Evolutionary conservation across 2,113 vertebrate species (phyloP).

Genomic region (Noctilio leporinus): DNA sequence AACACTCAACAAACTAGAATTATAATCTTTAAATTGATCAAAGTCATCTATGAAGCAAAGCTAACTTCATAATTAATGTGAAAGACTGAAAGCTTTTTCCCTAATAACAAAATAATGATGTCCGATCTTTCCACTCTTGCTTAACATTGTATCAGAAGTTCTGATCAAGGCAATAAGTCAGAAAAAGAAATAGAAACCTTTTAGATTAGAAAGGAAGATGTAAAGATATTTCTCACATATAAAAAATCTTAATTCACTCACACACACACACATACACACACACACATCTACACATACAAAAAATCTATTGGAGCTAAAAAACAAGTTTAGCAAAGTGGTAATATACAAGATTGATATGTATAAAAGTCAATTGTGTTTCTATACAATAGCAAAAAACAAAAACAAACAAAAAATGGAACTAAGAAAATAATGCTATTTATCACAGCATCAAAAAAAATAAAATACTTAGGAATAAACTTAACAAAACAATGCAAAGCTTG

Average conservation of each 20-base stretch:
- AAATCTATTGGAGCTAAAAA: background rate
- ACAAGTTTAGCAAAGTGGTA: background rate
- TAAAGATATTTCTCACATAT: background rate
- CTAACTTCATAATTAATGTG: background rate
- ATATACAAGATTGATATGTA: background rate
- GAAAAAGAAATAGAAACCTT: background rate
- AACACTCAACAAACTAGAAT: background rate
- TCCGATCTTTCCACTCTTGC: background rate
- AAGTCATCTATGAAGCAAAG: background rate
- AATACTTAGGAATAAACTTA: background rate
- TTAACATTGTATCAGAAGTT: background rate
- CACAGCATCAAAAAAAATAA: background rate
- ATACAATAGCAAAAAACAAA: background rate
- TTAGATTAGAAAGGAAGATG: background rate
- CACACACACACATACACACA: background rate
- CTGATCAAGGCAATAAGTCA: background rate
- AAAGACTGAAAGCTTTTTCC: background rate
- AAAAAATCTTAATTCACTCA: background rate
- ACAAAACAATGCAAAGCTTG: background rate
- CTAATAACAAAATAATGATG: background rate
- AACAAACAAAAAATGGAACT: background rate
- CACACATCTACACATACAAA: background rate
- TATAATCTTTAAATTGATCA: background rate
- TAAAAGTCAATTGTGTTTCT: background rate
- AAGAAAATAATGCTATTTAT: background rate